A percentile compares a stretch with the other conserved stretches of the same genome.
Conservation (phyloP, 1,140 invertebrate genomes). For the Drosophila arizonae region DNA sequence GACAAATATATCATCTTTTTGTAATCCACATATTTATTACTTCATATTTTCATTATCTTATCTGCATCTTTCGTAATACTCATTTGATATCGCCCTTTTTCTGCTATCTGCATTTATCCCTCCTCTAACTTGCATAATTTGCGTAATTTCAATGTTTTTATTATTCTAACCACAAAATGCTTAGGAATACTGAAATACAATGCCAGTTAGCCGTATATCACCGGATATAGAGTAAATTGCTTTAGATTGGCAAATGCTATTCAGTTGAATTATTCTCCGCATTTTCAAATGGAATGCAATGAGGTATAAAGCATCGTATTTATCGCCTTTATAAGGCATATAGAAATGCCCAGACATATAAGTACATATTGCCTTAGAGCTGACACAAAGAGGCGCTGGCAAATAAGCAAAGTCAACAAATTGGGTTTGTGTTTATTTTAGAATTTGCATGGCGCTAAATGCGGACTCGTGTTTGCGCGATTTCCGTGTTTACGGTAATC, state of each 20-base stretch:
- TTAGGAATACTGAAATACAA: constrained; percentile 1
- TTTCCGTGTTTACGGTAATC: constrained; percentile 52
- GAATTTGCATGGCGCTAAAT: constrained; percentile 66
- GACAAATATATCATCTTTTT: background rate
- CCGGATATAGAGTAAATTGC: constrained; percentile 1
- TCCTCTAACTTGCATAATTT: no score
- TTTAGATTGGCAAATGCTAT: background rate
- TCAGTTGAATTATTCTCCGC: background rate
- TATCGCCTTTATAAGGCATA: constrained; percentile 48
- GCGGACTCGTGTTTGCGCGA: constrained; percentile 38
- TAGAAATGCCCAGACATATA: constrained; percentile 46
- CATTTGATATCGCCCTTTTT: background rate
- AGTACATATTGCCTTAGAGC: constrained; percentile 23
- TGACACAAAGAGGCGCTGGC: constrained; percentile 10
- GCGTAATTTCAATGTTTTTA: no score
- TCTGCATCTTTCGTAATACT: background rate
- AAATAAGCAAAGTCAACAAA: constrained; percentile 65
- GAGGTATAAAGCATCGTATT: constrained; percentile 23
- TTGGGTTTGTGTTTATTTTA: constrained; percentile 56
- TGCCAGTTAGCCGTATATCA: no score
- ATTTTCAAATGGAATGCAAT: background rate
- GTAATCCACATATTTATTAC: background rate
- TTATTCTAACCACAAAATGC: background rate
- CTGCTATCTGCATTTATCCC: no score
- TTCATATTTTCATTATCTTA: background rate